Evolutionary conservation across 2,113 vertebrate genomes (phyloP), one percentile per base, ranked within the genome.

Genomic region (Telmatochromis brachygnathus): DNA sequence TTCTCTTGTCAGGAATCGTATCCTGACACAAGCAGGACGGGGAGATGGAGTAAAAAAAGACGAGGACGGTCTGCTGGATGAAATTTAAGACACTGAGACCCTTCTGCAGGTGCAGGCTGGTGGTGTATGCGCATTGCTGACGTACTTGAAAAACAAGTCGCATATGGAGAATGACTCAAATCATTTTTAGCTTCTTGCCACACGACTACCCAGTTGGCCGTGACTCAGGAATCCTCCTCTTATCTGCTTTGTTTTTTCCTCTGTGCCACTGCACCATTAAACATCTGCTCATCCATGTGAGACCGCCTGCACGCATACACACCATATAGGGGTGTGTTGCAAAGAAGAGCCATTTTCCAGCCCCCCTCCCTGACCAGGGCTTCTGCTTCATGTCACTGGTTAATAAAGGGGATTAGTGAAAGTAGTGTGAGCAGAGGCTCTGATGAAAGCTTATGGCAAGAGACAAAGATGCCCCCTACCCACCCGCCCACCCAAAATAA

Each of bases 151-250:
- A 94, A 93, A 90, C 93, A 93, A 95, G 94, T 92, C 92, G 92
- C 94, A 95, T 94, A 94, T 93, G 93, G 93, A 89, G 93, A 95
- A 88, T 94, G 95, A 95, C 92, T 94, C 92, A 91, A 95, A 94
- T 87, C 86, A 93, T 95, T 93, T 93, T 92, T 87, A 92, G 93
- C 89, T 79, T 84, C 90, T 85, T 90, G 90, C 84, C 88, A 90
- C 87, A 86, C 87, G 80, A 88, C 88, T 35, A 88, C 70, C 84
- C 86, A 55, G 33, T 77, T 84, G 14, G 88, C 91, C 35, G 30
- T 87, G 90, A 91, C 86, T 92, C 82, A 23, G 86, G 91, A 87
- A 87, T 85, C 86, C 23, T 89, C 84, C 56, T 75, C 45, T 47
- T 87, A 51, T 88, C 84, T 56, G 39, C 84, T 70, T 83, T 23